Conservation (phyloP, 1,140 invertebrate species). For the Drosophila littoralis region DNA sequence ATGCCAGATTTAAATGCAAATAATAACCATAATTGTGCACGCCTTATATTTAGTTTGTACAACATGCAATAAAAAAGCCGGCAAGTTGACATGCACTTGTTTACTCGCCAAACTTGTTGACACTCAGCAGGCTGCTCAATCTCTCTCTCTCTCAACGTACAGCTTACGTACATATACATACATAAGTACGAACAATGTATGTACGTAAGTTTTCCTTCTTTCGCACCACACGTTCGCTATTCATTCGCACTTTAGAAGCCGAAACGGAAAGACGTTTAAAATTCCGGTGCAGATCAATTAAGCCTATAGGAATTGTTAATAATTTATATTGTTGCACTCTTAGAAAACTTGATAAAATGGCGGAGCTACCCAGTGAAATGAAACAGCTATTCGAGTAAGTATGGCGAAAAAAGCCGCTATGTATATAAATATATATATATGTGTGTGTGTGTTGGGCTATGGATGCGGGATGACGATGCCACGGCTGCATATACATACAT, state of each 20-base stretch:
- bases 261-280: constrained; percentile 36
- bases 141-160: constrained; percentile 9
- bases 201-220: constrained; percentile 31
- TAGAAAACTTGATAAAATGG: constrained; percentile 47
- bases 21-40: too few relatives aligned
- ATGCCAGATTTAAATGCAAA: too few relatives aligned
- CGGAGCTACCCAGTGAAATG: constrained; percentile 57
- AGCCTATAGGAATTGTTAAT: constrained; percentile 15
- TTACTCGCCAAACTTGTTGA: constrained; percentile 20
- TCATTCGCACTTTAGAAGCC: constrained; percentile 45
- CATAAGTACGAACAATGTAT: background rate
- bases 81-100: constrained; percentile 23
- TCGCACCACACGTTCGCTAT: constrained; percentile 15
- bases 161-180: background rate
- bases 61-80: background rate
- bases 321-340: background rate
- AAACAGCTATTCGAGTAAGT: constrained; percentile 70
- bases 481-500: constrained; percentile 9
- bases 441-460: constrained; percentile 4
- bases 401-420: constrained; percentile 4
- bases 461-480: constrained; percentile 26
- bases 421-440: background rate
- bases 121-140: constrained; percentile 33
- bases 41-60: background rate
- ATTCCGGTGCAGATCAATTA: constrained; percentile 28